Conservation (phyloP, 1,140 invertebrate species). For the Atta colombica region DNA sequence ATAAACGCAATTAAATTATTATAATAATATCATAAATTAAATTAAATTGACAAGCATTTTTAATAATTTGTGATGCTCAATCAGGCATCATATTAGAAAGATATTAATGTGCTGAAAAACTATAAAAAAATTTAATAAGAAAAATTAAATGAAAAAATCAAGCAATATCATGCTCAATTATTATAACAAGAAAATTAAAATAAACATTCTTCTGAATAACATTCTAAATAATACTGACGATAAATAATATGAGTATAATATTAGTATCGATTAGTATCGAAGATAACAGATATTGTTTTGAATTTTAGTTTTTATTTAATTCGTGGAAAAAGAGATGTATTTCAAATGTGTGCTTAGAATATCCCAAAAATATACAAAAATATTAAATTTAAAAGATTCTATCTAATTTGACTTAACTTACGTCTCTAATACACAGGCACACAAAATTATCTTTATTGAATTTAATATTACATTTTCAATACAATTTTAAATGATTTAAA, state of each 20-base stretch:
- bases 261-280: not conserved
- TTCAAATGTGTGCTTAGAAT: not conserved
- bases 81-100: no score
- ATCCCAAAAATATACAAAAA: not conserved
- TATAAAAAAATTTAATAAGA: not conserved
- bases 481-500: not conserved
- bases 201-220: not conserved
- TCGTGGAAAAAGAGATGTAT: not conserved
- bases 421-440: not conserved
- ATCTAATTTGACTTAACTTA: not conserved
- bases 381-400: not conserved
- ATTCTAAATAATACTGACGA: not conserved
- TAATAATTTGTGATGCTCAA: no score
- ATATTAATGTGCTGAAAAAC: no score
- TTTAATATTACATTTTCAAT: not conserved
- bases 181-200: not conserved
- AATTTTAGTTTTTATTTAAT: not conserved
- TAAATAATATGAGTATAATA: not conserved
- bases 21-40: no score
- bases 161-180: not conserved
- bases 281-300: not conserved
- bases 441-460: not conserved
- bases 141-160: not conserved
- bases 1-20: no score
- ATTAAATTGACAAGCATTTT: no score